Conservation (phyloP, 2,113 vertebrate species). For the Phodopus roborovskii region DNA sequence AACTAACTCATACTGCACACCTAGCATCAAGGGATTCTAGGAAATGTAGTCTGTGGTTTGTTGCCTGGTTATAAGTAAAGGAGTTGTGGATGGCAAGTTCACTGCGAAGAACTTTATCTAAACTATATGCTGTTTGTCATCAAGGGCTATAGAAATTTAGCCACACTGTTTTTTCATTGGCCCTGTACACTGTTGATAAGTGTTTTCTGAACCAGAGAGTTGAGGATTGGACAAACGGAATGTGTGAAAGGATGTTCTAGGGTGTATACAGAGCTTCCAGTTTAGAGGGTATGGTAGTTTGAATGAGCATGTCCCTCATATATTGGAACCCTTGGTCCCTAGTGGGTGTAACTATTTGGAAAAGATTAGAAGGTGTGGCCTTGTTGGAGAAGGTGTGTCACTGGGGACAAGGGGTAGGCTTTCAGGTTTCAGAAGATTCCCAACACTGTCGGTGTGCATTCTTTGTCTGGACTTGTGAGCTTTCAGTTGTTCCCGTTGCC, state of each 20-base stretch:
- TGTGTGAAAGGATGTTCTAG: background rate
- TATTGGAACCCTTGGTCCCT: background rate
- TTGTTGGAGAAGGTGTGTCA: background rate
- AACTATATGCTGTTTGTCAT: background rate
- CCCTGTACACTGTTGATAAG: background rate
- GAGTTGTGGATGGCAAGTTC: fast-evolving
- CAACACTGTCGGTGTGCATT: background rate
- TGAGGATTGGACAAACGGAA: background rate
- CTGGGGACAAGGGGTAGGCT: background rate
- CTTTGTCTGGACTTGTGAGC: background rate
- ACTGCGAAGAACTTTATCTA: background rate
- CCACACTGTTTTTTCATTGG: too few relatives aligned
- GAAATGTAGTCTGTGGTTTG: background rate
- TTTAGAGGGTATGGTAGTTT: background rate
- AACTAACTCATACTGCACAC: too few relatives aligned
- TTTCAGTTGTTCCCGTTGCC: background rate
- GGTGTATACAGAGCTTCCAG: background rate
- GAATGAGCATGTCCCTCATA: too few relatives aligned
- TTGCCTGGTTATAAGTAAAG: background rate
- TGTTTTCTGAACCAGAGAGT: background rate
- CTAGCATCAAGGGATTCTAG: background rate
- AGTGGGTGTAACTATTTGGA: background rate
- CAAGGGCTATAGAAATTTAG: background rate
- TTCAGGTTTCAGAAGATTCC: background rate
- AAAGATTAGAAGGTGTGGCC: background rate